Conservation (phyloP, 2,797 vertebrate genomes). For the Danio aesculapii region DNA sequence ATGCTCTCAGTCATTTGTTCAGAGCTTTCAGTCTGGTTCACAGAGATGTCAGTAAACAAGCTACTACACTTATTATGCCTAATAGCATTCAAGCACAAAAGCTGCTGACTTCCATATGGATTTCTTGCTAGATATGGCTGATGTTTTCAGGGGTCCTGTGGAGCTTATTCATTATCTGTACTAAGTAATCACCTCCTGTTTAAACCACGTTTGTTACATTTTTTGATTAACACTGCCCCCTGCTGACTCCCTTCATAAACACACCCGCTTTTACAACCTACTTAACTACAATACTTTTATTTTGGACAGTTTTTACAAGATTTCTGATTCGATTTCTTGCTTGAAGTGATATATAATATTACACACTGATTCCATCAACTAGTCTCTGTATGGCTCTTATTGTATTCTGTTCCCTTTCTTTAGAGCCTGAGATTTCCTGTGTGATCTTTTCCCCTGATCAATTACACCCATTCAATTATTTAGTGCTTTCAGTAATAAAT, state of each 20-base stretch:
- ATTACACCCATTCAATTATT: slow-evolving; percentile 56
- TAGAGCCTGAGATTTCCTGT: slow-evolving; percentile 32
- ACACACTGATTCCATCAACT: slow-evolving; percentile 57
- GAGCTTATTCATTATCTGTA: slow-evolving; percentile 50
- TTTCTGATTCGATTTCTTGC: slow-evolving; percentile 15
- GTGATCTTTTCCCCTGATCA: slow-evolving; percentile 37
- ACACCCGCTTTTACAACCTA: neutral
- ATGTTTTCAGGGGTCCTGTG: slow-evolving; percentile 27
- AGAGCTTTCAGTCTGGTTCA: slow-evolving; percentile 53
- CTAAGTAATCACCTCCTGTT: slow-evolving; percentile 31
- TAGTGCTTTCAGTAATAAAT: slow-evolving; percentile 76
- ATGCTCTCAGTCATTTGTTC: slow-evolving; percentile 12
- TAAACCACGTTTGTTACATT: neutral
- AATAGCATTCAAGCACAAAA: slow-evolving; percentile 10
- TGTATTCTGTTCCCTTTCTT: slow-evolving; percentile 30
- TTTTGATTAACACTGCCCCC: slow-evolving; percentile 64
- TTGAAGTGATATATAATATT: slow-evolving; percentile 8
- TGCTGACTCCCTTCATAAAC: slow-evolving; percentile 48
- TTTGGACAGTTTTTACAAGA: slow-evolving; percentile 22
- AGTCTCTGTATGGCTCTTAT: neutral
- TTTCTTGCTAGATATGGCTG: slow-evolving; percentile 10
- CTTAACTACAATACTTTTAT: neutral
- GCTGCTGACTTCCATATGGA: slow-evolving; percentile 1
- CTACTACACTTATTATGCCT: neutral
- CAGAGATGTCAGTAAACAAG: slow-evolving; percentile 54